Conservation (phyloP, 2,888 invertebrate species). For the Podabrus alpinus region DNA sequence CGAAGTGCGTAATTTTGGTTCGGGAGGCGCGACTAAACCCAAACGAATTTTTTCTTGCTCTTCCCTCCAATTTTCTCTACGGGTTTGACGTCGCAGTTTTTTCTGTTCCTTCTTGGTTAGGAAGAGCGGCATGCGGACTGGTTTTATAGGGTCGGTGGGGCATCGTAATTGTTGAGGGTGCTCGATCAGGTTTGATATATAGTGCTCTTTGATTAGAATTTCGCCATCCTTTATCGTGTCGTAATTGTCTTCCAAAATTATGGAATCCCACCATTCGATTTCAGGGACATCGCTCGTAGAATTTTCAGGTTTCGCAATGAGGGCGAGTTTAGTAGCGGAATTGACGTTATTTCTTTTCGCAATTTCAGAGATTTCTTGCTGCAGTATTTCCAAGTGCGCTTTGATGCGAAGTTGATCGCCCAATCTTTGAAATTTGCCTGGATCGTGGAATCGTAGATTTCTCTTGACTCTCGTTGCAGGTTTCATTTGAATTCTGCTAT, state of each 20-base stretch:
- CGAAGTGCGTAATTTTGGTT: conserved; percentile 92
- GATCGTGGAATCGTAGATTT: conserved; percentile 90
- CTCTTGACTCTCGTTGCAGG: conserved; percentile 71
- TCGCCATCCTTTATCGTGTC: conserved; percentile 60
- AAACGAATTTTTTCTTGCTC: conserved; percentile 97
- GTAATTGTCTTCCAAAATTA: conserved; percentile 74
- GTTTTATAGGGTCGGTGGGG: conserved; percentile 83
- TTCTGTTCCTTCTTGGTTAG: conserved; percentile 95
- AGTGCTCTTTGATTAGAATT: conserved; percentile 66
- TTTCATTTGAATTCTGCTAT: conserved; percentile 75
- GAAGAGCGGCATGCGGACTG: conserved; percentile 89
- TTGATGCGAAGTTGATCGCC: conserved; percentile 89
- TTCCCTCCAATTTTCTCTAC: conserved; percentile 96
- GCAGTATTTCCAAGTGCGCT: conserved; percentile 91
- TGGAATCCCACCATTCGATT: conserved; percentile 98
- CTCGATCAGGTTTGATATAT: conserved; percentile 92
- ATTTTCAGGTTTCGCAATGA: conserved; percentile 82
- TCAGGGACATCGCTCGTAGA: conserved; percentile 81
- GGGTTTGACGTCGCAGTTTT: conserved; percentile 91
- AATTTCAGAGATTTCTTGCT: conserved; percentile 94
- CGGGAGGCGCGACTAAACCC: conserved; percentile 93
- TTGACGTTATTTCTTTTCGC: conserved; percentile 98
- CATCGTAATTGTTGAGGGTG: conserved; percentile 96
- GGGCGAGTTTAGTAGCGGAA: conserved; percentile 93
- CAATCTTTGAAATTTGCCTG: conserved; percentile 91